Conservation (phyloP, 2,113 vertebrate species). For the Coregonus clupeaformis region DNA sequence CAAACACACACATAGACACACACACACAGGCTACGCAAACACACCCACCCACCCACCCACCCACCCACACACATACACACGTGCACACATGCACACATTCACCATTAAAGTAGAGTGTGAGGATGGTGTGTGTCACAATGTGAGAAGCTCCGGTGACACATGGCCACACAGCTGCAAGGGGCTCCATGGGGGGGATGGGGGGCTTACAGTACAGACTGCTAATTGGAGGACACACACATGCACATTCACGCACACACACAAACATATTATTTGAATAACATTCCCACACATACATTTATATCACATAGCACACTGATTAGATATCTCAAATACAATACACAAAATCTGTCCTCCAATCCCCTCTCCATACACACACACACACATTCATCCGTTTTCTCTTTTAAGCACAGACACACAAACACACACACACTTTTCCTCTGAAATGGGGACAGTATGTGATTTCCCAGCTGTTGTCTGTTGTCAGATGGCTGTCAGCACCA, state of each 20-base stretch:
- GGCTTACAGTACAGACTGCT: slow-evolving; percentile 9
- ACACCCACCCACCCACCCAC: neutral
- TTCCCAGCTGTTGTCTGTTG: slow-evolving; percentile 58
- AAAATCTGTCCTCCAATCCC: neutral
- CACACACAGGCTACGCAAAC: neutral
- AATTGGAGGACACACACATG: neutral
- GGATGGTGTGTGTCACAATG: neutral
- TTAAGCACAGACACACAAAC: neutral
- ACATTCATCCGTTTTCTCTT: neutral
- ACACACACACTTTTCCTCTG: slow-evolving; percentile 1
- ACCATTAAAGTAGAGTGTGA: neutral
- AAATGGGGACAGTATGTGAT: slow-evolving; percentile 23
- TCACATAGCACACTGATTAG: neutral
- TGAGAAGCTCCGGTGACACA: slow-evolving; percentile 15
- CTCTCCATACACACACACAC: no score
- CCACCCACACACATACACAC: neutral
- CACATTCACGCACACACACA: no score
- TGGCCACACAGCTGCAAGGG: slow-evolving; percentile 27
- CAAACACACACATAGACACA: neutral
- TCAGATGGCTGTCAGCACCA: slow-evolving; percentile 9
- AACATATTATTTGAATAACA: neutral
- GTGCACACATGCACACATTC: neutral
- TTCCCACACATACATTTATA: slow-evolving; percentile 4
- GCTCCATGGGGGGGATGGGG: neutral
- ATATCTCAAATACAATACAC: slow-evolving; percentile 3